Base-by-base conservation (phyloP, 23 tunicate species). In the Corella eumyota region DNA sequence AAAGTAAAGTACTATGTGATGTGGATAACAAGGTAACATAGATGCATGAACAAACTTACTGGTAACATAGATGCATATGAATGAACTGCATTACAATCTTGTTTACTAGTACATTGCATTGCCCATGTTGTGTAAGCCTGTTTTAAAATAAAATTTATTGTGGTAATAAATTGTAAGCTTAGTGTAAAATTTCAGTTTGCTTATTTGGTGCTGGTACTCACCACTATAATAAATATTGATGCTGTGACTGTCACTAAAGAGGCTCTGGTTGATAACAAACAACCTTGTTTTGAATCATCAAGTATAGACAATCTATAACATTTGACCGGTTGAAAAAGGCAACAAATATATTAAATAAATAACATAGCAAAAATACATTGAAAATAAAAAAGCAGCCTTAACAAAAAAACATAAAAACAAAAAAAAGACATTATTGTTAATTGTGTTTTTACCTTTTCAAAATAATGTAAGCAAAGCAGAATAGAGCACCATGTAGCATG, bases 261-360 rank as follows among this genome's bases (percentile, higher is more conserved):
- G 4, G 56, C 68, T 31, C 51, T 65, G 19, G 61, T 76, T 3
- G 95, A 78, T 28, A 78, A 45, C 58, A 86, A 32, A 67, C 85
- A 86, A 1, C 95, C 95, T 66, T 86, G 95, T 36, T 65, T 86
- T 0, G 81, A 86, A 71, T 86, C 95, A 28, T 86, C 95, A 22
- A 77, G 22, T 2, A 78, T 40, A 34, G 61, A 52, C 32, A 83
- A 55, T 55, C 92, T 83, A 65, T 13, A 0, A 27, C 25, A 60
- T 7, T 6, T 11, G 45, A 60, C n/a, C 9, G 6, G 9, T 25
- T 30, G 11, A 9, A n/a, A n/a, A n/a, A n/a, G n/a, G n/a, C n/a
- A n/a, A n/a, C n/a, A n/a, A n/a, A n/a, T n/a, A n/a, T n/a, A n/a
- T n/a, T n/a, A n/a, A n/a, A n/a, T n/a, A n/a, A n/a, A n/a, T n/a